Evolutionary conservation across 2,113 vertebrate genomes (phyloP), one percentile per base, ranked within the genome.

Genomic region (Siniperca knerii): DNA sequence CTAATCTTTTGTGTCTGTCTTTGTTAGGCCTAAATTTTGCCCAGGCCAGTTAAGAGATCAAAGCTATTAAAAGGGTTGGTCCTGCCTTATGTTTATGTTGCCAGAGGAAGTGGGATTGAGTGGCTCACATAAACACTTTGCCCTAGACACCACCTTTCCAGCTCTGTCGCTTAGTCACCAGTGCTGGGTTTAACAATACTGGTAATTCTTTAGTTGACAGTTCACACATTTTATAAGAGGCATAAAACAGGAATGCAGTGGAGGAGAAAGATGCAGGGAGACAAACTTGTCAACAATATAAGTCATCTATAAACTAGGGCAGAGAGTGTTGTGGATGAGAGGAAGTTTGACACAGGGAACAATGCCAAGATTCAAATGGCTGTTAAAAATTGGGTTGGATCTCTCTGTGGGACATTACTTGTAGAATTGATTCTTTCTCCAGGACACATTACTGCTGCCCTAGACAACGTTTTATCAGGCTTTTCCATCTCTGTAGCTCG

Each of bases 371-470:
- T 83, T 90, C 60, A 85, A 72, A 82, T 68, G 55, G 83, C 77
- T 87, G 57, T 80, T 82, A 77, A 82, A 91, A 80, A 82, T 70
- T 46, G 40, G 65, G 74, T 77, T 88, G 81, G 75, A 90, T 83
- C 61, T 68, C 58, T 81, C 77, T 61, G 35, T 85, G 62, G 77
- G 79, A 81, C 82, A 85, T 90, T 87, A 90, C 87, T 90, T 86
- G 81, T 48, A 82, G 12, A 85, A 91, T 87, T 81, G 86, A 88
- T 89, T 90, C 54, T 75, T 84, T 81, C 78, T 84, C 71, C 77
- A 65, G 76, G 86, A 85, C 83, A 87, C 76, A 58, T 75, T 81
- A 46, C 85, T 72, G 48, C 70, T 76, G 65, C 79, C 76, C 75
- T 48, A 50, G 81, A 90, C 84, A 87, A 71, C 79, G 46, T 84